Evolutionary conservation across 2,888 invertebrate genomes (phyloP), one percentile per base, ranked within the genome.

Genomic region (Lingula anatina): DNA sequence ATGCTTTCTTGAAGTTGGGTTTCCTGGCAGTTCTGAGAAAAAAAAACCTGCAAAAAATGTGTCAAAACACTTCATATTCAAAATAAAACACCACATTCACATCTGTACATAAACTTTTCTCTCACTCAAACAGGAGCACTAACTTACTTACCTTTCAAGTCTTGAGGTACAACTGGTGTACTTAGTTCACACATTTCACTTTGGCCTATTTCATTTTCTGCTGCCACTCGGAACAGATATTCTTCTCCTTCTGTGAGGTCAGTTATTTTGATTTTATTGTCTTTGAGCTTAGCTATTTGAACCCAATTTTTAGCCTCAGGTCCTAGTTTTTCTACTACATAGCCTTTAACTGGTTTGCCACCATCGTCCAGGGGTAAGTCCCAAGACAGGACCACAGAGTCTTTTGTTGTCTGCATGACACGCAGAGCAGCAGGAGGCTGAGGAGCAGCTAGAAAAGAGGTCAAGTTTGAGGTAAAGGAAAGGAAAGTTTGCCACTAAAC

Each of bases 141-240:
- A 31, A 31, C 35, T 31, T 9, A 31, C 9, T 39, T 44, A 66
- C 68, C 66, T 66, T 65, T 66, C 45, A 58, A 60, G 39, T 64
- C 62, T 44, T 66, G 66, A 7, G 73, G 59, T 28, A 64, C 60
- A 3, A 73, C 66, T 23, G 70, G 64, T 21, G 61, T 60, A 35
- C 60, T 60, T 27, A 73, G 56, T 49, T 71, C 68, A 35, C 64
- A 58, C 18, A 70, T 69, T 42, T 60, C 57, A 47, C 75, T 68
- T 21, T 56, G 40, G 15, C 71, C 73, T 15, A 68, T 66, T n/a
- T 71, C 66, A 55, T 93, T 94, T 62, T 86, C 85, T 0, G 92
- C 91, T 64, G 86, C 84, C 9, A 93, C 84, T 53, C 91, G 83
- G 83, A 93, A 90, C 79, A 87, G 83, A 71, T 92, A 92, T n/a